Evolutionary conservation across 2,797 vertebrate genomes (phyloP).

Genomic region (Cuculus canorus): DNA sequence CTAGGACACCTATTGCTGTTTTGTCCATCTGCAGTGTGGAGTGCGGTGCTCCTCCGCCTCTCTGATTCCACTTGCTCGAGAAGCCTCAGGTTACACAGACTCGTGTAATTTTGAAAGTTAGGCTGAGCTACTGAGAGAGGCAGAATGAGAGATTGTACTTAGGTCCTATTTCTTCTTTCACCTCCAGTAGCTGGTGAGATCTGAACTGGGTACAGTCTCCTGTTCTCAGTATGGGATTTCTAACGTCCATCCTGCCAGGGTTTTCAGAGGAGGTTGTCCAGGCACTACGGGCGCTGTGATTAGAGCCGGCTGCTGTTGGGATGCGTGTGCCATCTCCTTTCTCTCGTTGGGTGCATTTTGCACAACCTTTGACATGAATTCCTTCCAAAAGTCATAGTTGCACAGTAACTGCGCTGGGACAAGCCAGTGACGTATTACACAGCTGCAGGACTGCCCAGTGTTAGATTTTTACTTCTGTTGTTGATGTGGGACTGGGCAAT

Average conservation of each 20-base stretch:
- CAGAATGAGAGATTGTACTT: neutral
- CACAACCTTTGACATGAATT: neutral
- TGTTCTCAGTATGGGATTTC: fast-evolving
- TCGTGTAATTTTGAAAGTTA: fast-evolving
- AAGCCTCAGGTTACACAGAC: fast-evolving
- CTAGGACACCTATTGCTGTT: neutral
- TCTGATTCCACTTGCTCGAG: neutral
- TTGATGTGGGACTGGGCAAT: neutral
- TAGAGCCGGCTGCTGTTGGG: neutral
- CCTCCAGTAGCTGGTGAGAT: neutral
- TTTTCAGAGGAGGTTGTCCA: neutral
- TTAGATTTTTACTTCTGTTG: neutral
- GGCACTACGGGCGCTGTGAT: fast-evolving
- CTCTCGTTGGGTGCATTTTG: neutral
- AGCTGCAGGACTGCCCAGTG: neutral
- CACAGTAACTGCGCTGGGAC: neutral
- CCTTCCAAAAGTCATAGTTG: neutral
- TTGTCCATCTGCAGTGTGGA: neutral
- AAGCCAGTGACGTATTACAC: neutral
- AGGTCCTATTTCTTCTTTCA: neutral
- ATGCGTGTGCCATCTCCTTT: neutral
- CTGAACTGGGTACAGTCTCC: fast-evolving
- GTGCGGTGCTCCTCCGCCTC: neutral
- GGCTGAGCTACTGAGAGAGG: neutral
- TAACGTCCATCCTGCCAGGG: fast-evolving